Conservation (phyloP, 2,797 vertebrate species). For the Clarias laeviceps region DNA sequence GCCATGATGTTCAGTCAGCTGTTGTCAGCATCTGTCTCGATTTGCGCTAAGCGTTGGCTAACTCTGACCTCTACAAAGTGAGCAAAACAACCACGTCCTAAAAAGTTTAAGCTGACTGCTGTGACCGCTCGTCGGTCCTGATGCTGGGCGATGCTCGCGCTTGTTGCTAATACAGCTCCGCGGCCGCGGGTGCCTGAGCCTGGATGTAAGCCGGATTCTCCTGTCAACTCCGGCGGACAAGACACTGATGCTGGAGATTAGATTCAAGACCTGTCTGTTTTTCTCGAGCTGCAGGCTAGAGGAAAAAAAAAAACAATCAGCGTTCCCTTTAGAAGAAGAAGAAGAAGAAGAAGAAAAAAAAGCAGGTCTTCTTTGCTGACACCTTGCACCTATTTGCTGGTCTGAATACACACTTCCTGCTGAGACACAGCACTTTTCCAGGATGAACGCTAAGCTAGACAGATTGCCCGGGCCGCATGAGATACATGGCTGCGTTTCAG, state of each 20-base stretch:
- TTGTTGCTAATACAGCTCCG: conserved; percentile 27
- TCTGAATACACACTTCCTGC: conserved; percentile 32
- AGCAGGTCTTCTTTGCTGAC: conserved; percentile 13
- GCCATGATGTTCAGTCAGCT: conserved; percentile 71
- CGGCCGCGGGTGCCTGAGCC: conserved; percentile 29
- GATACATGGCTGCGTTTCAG: conserved; percentile 17
- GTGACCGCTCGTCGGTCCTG: background rate
- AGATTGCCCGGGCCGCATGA: conserved; percentile 18
- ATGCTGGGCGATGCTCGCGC: conserved; percentile 1
- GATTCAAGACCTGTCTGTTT: conserved; percentile 65
- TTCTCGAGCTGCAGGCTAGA: conserved; percentile 34
- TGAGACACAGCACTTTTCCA: conserved; percentile 28
- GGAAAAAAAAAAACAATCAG: conserved; percentile 33
- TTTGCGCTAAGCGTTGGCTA: conserved; percentile 28
- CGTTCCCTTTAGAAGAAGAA: background rate
- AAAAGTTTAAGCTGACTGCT: background rate
- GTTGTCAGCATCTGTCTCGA: conserved; percentile 65
- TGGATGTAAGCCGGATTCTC: conserved; percentile 47
- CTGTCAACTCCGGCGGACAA: conserved; percentile 67
- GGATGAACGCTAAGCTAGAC: background rate
- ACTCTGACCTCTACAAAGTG: conserved; percentile 30
- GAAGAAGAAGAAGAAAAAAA: background rate
- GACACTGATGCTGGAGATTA: conserved; percentile 73
- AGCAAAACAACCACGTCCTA: background rate
- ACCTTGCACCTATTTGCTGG: conserved; percentile 23